Conservation (phyloP, 1,140 invertebrate species). For the Pectinophora gossypiella region DNA sequence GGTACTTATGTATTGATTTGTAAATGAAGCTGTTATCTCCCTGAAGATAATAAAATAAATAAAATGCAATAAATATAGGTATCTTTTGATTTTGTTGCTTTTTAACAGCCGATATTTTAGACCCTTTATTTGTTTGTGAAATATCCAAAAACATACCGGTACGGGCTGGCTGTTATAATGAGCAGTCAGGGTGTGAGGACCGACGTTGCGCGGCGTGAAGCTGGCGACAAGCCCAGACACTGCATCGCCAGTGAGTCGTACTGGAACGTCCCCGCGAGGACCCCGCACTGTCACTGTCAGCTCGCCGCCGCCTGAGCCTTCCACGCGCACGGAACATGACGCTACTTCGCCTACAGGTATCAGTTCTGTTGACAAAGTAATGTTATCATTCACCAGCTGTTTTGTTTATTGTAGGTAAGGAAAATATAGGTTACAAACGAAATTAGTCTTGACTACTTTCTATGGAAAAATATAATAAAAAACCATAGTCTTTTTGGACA, state of each 20-base stretch:
- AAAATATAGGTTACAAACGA: too few species aligned
- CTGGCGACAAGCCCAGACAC: constrained; percentile 91
- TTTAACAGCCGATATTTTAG: too few species aligned
- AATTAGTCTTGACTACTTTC: too few species aligned
- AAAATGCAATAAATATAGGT: too few species aligned
- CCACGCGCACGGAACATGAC: constrained; percentile 92
- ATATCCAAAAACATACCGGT: constrained; percentile 54
- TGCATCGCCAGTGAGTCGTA: constrained; percentile 92
- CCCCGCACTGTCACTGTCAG: constrained; percentile 91
- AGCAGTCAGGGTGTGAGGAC: constrained; percentile 91
- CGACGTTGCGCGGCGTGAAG: constrained; percentile 93
- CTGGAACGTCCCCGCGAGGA: constrained; percentile 86
- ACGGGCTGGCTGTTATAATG: constrained; percentile 94
- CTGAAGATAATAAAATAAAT: too few species aligned
- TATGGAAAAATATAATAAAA: too few species aligned
- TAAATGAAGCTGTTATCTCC: too few species aligned
- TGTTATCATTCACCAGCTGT: too few species aligned
- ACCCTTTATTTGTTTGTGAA: too few species aligned
- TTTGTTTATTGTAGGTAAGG: neutral
- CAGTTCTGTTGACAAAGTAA: constrained; percentile 79
- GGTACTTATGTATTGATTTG: too few species aligned
- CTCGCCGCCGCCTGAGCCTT: constrained; percentile 90
- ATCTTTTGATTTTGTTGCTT: too few species aligned
- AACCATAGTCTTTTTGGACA: too few species aligned
- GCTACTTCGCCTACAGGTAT: constrained; percentile 92